Conservation (phyloP, 2,113 vertebrate species). For the Corydoras sp. region DNA sequence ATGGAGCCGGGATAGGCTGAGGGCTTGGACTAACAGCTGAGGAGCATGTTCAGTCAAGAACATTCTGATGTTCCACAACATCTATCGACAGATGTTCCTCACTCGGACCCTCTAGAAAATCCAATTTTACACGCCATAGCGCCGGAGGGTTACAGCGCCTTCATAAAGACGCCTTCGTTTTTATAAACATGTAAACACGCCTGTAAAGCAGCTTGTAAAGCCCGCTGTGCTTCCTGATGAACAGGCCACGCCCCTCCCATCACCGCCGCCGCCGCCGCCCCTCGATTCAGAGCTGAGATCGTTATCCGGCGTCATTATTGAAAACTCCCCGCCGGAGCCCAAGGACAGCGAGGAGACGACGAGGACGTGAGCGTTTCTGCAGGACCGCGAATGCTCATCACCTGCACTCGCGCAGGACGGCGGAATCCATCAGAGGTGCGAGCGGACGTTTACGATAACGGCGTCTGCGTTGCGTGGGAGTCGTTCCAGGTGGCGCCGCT, state of each 20-base stretch:
- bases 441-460: no score
- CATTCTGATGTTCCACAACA: slow-evolving; percentile 35
- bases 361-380: no score
- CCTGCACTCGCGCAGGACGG: neutral
- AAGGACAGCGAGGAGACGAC: neutral
- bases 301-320: slow-evolving; percentile 1
- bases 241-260: neutral
- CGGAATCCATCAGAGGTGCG: no score
- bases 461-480: no score
- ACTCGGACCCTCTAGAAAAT: slow-evolving; percentile 65
- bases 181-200: slow-evolving; percentile 56
- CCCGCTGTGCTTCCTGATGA: neutral
- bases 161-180: slow-evolving; percentile 62
- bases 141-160: slow-evolving; percentile 62
- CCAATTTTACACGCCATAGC: slow-evolving; percentile 71
- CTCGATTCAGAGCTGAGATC: neutral
- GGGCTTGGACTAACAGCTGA: no score
- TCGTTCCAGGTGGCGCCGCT: no score
- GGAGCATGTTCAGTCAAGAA: no score
- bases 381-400: neutral
- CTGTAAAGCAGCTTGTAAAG: no score
- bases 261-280: neutral
- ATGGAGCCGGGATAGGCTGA: no score
- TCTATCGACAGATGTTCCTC: slow-evolving; percentile 66
- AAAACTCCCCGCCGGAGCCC: neutral